A percentile compares a stretch with the other conserved stretches of the same genome.
These are phyloP conservation scores for Caenorhabditis virilis DNA, from an alignment of 2,888 invertebrate genomes.

Conservation along the genomic window DNA sequence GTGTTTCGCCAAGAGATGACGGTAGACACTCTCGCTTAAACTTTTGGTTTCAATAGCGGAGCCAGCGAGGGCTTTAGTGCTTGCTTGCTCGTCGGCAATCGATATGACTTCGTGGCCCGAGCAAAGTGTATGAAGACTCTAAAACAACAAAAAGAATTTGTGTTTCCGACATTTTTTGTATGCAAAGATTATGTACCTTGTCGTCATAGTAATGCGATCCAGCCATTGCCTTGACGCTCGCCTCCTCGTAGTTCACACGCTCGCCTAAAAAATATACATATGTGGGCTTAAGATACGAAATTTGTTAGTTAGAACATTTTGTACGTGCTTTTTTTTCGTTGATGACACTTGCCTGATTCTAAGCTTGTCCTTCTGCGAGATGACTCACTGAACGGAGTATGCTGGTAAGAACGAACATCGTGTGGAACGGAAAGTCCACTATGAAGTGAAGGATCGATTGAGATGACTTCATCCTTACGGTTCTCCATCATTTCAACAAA, in stretches of 20 bases:
- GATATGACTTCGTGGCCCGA: constrained; percentile 56
- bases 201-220: constrained; percentile 74
- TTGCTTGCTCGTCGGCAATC: constrained; percentile 58
- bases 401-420: constrained; percentile 11
- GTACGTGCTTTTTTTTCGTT: not conserved
- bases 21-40: constrained; percentile 44
- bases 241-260: constrained; percentile 70
- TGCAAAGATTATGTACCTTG: constrained; percentile 60
- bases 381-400: constrained; percentile 11
- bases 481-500: not conserved
- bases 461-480: constrained; percentile 22
- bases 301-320: too few relatives aligned
- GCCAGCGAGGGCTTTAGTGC: constrained; percentile 58
- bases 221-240: constrained; percentile 80
- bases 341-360: constrained; percentile 38
- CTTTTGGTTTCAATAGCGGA: constrained; percentile 61
- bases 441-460: constrained; percentile 74
- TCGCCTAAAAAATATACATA: constrained; percentile 20
- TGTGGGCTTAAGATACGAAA: not conserved
- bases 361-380: constrained; percentile 29
- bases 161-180: too few relatives aligned
- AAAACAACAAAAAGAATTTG: constrained; percentile 23
- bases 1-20: constrained; percentile 18
- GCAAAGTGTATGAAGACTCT: constrained; percentile 64
- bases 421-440: constrained; percentile 71